Conservation (phyloP, 2,888 invertebrate genomes). For the Acronicta alni region DNA sequence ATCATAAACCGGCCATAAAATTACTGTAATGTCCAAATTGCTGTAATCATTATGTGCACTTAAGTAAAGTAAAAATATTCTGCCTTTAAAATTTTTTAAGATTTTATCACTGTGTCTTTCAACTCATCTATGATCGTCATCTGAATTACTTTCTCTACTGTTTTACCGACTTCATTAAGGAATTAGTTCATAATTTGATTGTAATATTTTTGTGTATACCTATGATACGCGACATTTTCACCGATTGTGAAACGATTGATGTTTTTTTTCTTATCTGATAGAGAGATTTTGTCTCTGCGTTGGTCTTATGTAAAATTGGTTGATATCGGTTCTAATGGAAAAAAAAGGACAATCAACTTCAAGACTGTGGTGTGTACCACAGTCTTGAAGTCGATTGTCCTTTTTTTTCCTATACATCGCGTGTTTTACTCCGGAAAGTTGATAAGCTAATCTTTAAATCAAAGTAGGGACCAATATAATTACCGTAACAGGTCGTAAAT, state of each 20-base stretch:
- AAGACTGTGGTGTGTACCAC: no score
- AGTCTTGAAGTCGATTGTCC: no score
- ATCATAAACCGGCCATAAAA: neutral
- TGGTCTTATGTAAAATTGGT: no score
- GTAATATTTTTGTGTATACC: no score
- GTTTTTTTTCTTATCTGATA: no score
- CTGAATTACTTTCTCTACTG: neutral
- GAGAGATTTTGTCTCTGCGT: no score
- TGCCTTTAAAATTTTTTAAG: neutral
- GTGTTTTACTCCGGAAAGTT: conserved; percentile 14
- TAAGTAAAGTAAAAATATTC: neutral
- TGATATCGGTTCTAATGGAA: no score
- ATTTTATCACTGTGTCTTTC: neutral
- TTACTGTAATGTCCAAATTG: conserved; percentile 1
- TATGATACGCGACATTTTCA: no score
- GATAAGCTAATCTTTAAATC: conserved; percentile 18
- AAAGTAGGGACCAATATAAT: conserved; percentile 8
- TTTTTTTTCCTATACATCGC: conserved; percentile 11
- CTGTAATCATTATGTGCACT: neutral
- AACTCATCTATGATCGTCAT: neutral
- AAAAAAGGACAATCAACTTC: no score
- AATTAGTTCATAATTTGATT: no score
- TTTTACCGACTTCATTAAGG: no score
- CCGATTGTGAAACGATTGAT: no score
- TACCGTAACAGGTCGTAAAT: conserved; percentile 8